Evolutionary conservation across 1,140 invertebrate species (phyloP).

Genomic region (Drosophila dunni): DNA sequence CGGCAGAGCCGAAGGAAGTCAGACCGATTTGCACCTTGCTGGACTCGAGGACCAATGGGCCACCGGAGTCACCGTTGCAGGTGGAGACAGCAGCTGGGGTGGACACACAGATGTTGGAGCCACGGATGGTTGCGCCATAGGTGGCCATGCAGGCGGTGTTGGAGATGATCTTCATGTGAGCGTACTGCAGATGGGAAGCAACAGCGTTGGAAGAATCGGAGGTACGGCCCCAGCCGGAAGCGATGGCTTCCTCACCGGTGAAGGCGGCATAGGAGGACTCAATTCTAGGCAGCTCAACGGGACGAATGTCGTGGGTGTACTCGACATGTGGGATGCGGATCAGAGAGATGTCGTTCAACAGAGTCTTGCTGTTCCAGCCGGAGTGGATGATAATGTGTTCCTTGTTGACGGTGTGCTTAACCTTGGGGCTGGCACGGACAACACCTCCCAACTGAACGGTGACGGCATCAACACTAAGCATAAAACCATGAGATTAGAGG

Average conservation of each 20-base stretch:
- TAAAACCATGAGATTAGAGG: background rate
- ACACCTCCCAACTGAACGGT: conserved; percentile 64
- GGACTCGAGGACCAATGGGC: conserved; percentile 81
- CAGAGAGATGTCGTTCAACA: conserved; percentile 86
- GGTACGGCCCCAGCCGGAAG: conserved; percentile 76
- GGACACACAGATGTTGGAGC: conserved; percentile 67
- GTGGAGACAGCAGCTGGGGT: conserved; percentile 66
- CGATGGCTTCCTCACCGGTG: conserved; percentile 57
- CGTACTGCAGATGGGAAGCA: conserved; percentile 61
- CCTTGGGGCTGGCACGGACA: conserved; percentile 56
- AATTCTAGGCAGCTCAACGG: conserved; percentile 55
- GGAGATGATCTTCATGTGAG: conserved; percentile 60
- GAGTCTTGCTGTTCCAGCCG: conserved; percentile 82
- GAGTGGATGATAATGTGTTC: conserved; percentile 81
- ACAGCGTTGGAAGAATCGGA: conserved; percentile 77
- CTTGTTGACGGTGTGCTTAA: conserved; percentile 64
- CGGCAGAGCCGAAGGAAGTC: conserved; percentile 85
- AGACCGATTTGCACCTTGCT: conserved; percentile 84
- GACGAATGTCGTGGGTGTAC: conserved; percentile 51
- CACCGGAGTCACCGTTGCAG: conserved; percentile 85
- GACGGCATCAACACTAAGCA: conserved; percentile 57
- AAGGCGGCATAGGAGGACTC: conserved; percentile 56
- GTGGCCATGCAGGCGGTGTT: conserved; percentile 54
- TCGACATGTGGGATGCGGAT: conserved; percentile 80
- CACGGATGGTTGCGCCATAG: conserved; percentile 47